Evolutionary conservation across 30 jellyfish, hydroid and myxozoan genomes (phyloP), one percentile per base, ranked within the genome.

Genomic region (Pelagia noctiluca): DNA sequence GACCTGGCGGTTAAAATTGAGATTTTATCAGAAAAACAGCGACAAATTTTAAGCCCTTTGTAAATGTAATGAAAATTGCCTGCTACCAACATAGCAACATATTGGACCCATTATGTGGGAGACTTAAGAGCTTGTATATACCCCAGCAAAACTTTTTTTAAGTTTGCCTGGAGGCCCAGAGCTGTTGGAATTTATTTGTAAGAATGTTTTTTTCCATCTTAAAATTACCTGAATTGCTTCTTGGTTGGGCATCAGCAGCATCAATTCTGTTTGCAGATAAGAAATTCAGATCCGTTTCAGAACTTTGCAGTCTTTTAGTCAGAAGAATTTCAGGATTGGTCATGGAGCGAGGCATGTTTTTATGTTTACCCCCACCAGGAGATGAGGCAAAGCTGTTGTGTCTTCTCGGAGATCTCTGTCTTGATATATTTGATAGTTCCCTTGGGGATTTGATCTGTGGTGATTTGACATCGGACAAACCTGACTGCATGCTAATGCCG

Each of bases 271-370:
- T 19, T 52, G 68, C 26, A 19, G 2, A 3, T 52, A 30, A 52
- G 30, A 52, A 52, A 3, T 42, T 42, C 16, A 42, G 16, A 16
- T 52, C 68, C 2, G 68, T 52, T 10, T 52, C 68, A 52, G 68
- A 52, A 10, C 68, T 52, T 52, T 25, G 68, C 16, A 30, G 21
- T 52, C 68, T 52, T 30, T 52, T 8, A 3, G 7, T 52, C 68
- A 52, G 68, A 3, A 19, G 28, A 30, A 52, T 52, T 19, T 52
- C 68, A 8, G 68, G 68, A 19, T 30, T 52, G 16, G 68, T 52
- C 7, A 52, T 4, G 68, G 68, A 52, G 12, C 68, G 68, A 52
- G 68, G 21, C 68, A 52, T 8, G 68, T 19, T 52, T 25, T 19
- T 52, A 3, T 8, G 68, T 52, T 8, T 5, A 10, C 21, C 21